Percentiles rank a stretch among this genome's conserved stretches.
Conservation (phyloP, 2,888 invertebrate species). For the Nudaria mundana region DNA sequence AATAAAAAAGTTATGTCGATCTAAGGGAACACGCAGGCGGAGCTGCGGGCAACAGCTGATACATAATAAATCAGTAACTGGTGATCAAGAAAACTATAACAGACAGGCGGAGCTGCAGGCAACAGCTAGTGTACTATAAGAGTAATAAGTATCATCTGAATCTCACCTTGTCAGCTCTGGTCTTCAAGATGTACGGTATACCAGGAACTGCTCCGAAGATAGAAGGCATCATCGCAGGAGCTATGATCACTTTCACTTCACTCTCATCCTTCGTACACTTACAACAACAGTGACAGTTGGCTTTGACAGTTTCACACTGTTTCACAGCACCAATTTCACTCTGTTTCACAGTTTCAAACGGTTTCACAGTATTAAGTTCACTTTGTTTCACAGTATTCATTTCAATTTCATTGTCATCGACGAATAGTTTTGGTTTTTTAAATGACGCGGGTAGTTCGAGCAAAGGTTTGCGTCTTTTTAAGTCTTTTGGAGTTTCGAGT, state of each 20-base stretch:
- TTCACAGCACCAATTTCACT: conserved; percentile 6
- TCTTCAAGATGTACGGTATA: conserved; percentile 60
- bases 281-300: conserved; percentile 17
- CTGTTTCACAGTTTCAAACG: conserved; percentile 6
- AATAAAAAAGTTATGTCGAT: no score
- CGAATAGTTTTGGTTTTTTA: conserved; percentile 59
- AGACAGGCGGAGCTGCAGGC: no score
- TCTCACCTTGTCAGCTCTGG: conserved; percentile 60
- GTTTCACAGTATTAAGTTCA: conserved; percentile 10
- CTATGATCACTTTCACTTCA: conserved; percentile 65
- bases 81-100: no score
- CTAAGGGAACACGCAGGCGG: no score
- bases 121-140: no score
- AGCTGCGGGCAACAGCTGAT: no score
- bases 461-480: conserved; percentile 60
- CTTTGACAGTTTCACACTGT: conserved; percentile 1
- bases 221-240: conserved; percentile 69
- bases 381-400: conserved; percentile 13
- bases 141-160: no score
- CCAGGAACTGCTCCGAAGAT: conserved; percentile 58
- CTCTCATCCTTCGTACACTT: conserved; percentile 27
- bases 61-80: no score
- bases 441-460: conserved; percentile 57
- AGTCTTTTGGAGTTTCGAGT: conserved; percentile 63
- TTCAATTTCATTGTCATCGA: conserved; percentile 11